phyloP scores from a whole-genome alignment of 1,140 invertebrate genomes.

The Globodera rostochiensis region DNA sequence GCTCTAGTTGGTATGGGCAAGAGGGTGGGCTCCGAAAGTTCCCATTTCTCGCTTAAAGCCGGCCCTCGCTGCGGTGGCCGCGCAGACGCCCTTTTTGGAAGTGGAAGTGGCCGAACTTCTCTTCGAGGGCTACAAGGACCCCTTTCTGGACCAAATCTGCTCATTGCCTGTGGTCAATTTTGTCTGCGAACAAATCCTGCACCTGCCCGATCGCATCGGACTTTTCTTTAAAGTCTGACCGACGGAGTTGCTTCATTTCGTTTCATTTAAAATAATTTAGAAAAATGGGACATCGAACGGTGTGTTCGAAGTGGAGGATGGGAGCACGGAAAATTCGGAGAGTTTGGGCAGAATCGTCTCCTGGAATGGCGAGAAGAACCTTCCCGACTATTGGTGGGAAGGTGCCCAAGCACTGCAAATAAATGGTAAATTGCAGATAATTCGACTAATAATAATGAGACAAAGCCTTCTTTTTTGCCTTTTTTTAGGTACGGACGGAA shows the following conservation, averaged over 20 bases:
- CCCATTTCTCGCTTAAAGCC: conserved; percentile 14
- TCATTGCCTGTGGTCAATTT: conserved; percentile 55
- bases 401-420: conserved; percentile 48
- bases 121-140: conserved; percentile 63
- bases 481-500: conserved; percentile 54
- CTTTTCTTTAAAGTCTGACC: conserved; percentile 54
- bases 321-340: conserved; percentile 40
- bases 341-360: conserved; percentile 57
- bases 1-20: neutral
- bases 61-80: conserved; percentile 49
- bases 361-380: conserved; percentile 42
- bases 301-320: conserved; percentile 53
- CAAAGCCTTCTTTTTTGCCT: neutral
- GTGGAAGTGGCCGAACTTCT: conserved; percentile 64
- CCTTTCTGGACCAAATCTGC: conserved; percentile 60
- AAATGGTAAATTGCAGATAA: conserved; percentile 36
- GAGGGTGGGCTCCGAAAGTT: neutral
- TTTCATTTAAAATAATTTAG: conserved; percentile 45
- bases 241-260: neutral
- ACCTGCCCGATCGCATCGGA: conserved; percentile 62
- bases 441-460: neutral
- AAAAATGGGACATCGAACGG: conserved; percentile 56
- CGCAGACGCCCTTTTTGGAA: conserved; percentile 64
- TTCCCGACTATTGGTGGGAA: conserved; percentile 58
- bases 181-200: conserved; percentile 60